phyloP scores from a whole-genome alignment of 2,113 vertebrate species.

The Laticauda laticaudata region DNA sequence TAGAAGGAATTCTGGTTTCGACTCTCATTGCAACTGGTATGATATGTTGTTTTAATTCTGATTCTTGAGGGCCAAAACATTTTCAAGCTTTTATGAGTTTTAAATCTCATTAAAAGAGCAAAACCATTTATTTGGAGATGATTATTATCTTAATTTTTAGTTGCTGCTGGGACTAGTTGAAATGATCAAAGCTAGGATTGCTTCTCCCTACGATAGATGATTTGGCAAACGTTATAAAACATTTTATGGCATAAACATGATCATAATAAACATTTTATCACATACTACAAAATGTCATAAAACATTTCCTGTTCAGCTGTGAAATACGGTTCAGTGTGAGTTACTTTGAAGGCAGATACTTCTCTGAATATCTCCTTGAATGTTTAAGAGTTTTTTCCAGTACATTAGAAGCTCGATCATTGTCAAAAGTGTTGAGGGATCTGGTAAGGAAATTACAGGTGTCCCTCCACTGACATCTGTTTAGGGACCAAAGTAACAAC shows the following conservation, averaged over 20 bases:
- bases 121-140: neutral
- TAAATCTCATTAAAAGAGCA: neutral
- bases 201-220: neutral
- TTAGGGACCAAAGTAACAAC: too few species aligned
- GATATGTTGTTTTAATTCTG: neutral
- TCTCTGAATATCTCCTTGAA: too few species aligned
- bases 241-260: neutral
- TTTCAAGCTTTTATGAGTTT: neutral
- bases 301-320: neutral
- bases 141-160: neutral
- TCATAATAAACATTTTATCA: neutral
- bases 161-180: neutral
- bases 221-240: neutral
- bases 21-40: neutral
- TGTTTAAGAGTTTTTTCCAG: too few species aligned
- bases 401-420: too few species aligned
- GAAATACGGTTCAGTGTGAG: neutral
- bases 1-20: neutral
- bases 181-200: neutral
- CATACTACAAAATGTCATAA: neutral
- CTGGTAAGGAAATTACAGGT: too few species aligned
- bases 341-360: too few species aligned
- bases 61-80: neutral
- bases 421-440: too few species aligned
- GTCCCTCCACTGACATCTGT: too few species aligned